Evolutionary conservation across 35 echinoderm and acorn worm genomes (phyloP).

Genomic region (Amphiura filiformis): DNA sequence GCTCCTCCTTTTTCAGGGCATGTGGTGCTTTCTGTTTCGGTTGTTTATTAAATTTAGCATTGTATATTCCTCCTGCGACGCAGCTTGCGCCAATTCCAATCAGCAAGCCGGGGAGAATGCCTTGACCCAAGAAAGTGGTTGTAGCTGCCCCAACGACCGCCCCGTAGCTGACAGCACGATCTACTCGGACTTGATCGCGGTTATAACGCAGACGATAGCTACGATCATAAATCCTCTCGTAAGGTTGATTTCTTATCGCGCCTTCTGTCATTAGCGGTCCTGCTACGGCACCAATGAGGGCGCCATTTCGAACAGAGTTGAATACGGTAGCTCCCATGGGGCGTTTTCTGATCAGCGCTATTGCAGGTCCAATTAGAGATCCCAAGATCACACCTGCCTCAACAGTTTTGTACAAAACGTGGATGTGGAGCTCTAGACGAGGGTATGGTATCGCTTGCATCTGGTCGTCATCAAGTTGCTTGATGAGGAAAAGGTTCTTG

Average conservation of each 20-base stretch:
- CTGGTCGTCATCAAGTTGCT: neutral
- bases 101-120: neutral
- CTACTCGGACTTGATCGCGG: neutral
- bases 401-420: neutral
- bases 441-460: neutral
- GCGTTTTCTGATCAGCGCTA: neutral
- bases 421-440: neutral
- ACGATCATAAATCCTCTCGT: neutral
- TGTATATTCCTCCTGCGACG: neutral
- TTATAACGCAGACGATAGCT: neutral
- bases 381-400: neutral
- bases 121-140: neutral
- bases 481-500: neutral
- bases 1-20: neutral
- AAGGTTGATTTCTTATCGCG: neutral
- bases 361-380: neutral
- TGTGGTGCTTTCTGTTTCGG: neutral
- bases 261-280: neutral
- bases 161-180: neutral
- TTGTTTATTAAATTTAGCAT: neutral
- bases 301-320: neutral
- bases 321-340: neutral
- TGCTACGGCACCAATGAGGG: neutral
- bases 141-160: neutral
- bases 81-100: neutral